These are phyloP conservation scores for Gasteruption jaculator DNA, from an alignment of 2,888 invertebrate genomes.

Conservation along the genomic window DNA sequence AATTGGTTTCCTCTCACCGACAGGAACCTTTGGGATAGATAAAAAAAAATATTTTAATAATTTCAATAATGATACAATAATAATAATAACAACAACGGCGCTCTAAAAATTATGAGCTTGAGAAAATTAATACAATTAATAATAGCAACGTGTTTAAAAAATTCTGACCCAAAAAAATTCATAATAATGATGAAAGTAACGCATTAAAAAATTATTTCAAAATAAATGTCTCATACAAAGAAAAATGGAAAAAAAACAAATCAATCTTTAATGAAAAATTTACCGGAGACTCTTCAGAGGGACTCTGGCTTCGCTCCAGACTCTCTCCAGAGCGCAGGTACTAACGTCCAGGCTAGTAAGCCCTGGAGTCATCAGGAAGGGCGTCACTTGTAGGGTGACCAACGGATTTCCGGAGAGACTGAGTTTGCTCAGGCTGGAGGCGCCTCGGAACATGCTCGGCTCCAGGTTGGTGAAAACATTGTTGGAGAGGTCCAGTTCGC, in stretches of 20 bases:
- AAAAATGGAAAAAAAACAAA: no score
- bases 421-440: constrained; percentile 62
- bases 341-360: constrained; percentile 69
- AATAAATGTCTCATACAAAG: no score
- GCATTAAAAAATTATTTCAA: no score
- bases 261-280: no score
- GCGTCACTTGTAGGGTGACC: constrained; percentile 61
- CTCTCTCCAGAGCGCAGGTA: constrained; percentile 62
- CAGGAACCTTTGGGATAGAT: constrained; percentile 36
- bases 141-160: no score
- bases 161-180: no score
- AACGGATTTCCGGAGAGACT: constrained; percentile 72
- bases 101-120: background rate
- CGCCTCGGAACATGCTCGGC: constrained; percentile 63
- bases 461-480: constrained; percentile 64
- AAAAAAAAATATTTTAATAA: background rate
- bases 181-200: background rate
- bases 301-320: constrained; percentile 58
- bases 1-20: constrained; percentile 42
- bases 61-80: no score
- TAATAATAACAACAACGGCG: no score
- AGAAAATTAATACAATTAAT: background rate
- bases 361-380: constrained; percentile 62
- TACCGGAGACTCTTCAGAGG: constrained; percentile 43
- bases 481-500: constrained; percentile 68